Conservation (phyloP, 2,888 invertebrate genomes). For the Byasa hedistus region DNA sequence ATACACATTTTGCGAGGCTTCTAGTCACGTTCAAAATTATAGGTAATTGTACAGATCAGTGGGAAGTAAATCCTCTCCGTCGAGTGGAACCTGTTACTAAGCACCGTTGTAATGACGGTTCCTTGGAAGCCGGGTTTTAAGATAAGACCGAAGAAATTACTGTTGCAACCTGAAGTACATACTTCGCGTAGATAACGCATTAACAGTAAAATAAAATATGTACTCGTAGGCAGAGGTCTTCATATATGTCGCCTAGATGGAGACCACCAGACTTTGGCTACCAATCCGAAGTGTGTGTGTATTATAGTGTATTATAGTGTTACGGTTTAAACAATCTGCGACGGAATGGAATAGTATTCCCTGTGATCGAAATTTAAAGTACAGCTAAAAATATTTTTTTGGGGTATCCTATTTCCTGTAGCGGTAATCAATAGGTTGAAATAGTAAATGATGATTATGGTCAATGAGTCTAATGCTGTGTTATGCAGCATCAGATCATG, state of each 20-base stretch:
- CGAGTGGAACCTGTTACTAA: conserved; percentile 19
- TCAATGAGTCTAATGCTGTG: too few species aligned
- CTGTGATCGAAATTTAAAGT: too few species aligned
- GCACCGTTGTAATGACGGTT: conserved; percentile 26
- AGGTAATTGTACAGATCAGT: conserved; percentile 11
- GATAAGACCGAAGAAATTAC: conserved; percentile 13
- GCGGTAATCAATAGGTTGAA: too few species aligned
- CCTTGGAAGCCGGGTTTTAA: conserved; percentile 17
- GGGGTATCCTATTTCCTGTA: too few species aligned
- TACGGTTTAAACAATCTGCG: too few species aligned
- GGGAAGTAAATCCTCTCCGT: conserved; percentile 15
- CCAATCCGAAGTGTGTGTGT: too few species aligned
- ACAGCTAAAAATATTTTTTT: too few species aligned
- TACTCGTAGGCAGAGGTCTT: not conserved
- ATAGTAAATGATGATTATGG: too few species aligned
- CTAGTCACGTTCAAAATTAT: not conserved
- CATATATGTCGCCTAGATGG: not conserved
- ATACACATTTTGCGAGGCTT: not conserved
- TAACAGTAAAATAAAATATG: conserved; percentile 6
- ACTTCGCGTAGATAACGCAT: too few species aligned
- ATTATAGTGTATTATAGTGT: too few species aligned
- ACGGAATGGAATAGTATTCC: too few species aligned
- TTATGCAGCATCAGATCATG: too few species aligned
- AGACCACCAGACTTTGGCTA: not conserved
- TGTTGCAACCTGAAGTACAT: conserved; percentile 12